Evolutionary conservation across 2,113 vertebrate species (phyloP).

Genomic region (Rhinolophus sinicus): DNA sequence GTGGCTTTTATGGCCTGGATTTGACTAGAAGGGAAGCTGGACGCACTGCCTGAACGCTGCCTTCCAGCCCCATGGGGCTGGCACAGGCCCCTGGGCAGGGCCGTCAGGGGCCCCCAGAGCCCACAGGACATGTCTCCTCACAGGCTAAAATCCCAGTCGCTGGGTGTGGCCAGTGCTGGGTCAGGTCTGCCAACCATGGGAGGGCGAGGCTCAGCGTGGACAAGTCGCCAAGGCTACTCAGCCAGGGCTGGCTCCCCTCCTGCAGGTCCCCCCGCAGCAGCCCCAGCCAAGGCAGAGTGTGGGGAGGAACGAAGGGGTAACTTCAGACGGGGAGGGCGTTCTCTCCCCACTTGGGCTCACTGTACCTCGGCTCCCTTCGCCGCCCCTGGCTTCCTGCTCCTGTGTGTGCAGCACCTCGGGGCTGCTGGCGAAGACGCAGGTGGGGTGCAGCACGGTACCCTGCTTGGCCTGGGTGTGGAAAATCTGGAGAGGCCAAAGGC

Average conservation of each 20-base stretch:
- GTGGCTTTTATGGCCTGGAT: neutral
- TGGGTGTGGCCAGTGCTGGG: neutral
- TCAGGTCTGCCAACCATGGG: too few species aligned
- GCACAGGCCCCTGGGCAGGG: neutral
- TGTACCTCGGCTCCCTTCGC: neutral
- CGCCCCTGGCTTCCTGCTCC: neutral
- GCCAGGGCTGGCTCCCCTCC: too few species aligned
- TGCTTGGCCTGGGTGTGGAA: conserved; percentile 95
- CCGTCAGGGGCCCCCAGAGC: fast-evolving
- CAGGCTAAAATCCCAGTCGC: neutral
- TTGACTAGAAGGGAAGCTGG: neutral
- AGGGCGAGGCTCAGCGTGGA: fast-evolving
- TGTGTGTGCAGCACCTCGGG: conserved; percentile 87
- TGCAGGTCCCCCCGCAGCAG: neutral
- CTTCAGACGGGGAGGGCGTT: fast-evolving
- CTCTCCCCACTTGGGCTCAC: fast-evolving
- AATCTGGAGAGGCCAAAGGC: conserved; percentile 82
- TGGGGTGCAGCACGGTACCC: conserved; percentile 93
- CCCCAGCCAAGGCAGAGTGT: neutral
- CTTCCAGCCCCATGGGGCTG: fast-evolving
- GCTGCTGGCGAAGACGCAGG: conserved; percentile 89
- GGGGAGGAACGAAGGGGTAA: neutral
- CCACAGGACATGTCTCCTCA: fast-evolving
- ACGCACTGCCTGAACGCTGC: neutral
- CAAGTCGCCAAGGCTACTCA: neutral